Evolutionary conservation across 2,113 vertebrate species (phyloP), one percentile per base, ranked within the genome.

Genomic region (Myotis yumanensis): DNA sequence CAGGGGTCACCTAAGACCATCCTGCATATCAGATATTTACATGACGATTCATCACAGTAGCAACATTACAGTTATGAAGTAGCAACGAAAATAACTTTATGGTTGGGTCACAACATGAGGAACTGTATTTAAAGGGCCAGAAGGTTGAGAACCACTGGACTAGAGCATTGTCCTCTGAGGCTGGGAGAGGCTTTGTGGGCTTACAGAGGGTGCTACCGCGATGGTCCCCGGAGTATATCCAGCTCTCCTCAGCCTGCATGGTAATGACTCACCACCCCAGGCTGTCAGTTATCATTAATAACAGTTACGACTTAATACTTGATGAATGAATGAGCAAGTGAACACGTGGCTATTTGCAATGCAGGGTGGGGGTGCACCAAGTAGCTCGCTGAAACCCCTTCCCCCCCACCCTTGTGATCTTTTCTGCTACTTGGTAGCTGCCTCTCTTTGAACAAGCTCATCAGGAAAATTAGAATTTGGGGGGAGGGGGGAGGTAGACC

Each of bases 221-320:
- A 12, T 25, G 11, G 28, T 32, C 11, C 23, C 40, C 52, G 0
- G 52, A 35, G 40, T 17, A 3, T 10, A 0, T 2, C 2, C 2
- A 25, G 5, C 2, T 0, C 28, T 43, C n/a, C 69, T 28, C 12
- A 18, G 40, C 22, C 2, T 5, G 9, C 14, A 0, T 48, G 54
- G 10, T 1, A 3, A 43, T 86, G 22, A 48, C 28, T 69, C 52
- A 3, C 23, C 1, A 0, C 28, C 59, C 77, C 6, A 15, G 40
- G 30, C n/a, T 92, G 37, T 68, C 52, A 4, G 4, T 75, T 62
- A 2, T 4, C 52, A 76, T 59, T 37, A 68, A 11, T 18, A 40
- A 28, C 54, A 46, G 9, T 75, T 51, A 40, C 12, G 35, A 30
- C 43, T 43, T 30, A 77, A 22, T 72, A 35, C 64, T 35, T n/a